phyloP scores from a whole-genome alignment of 2,797 vertebrate species.

The Micromesistius poutassou region DNA sequence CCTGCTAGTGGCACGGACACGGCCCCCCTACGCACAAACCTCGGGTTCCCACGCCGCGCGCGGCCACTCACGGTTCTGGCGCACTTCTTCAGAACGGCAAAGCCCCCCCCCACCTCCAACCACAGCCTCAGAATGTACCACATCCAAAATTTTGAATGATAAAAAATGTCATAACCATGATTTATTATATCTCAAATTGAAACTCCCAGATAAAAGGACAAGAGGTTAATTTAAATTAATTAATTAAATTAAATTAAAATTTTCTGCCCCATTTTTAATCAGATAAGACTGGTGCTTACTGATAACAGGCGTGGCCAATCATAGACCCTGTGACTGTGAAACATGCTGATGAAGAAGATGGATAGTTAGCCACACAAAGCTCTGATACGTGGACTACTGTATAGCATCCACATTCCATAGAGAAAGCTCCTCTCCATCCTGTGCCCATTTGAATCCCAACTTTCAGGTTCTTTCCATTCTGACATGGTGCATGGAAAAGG shows the following conservation, averaged over 20 bases:
- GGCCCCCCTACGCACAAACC: slow-evolving; percentile 23
- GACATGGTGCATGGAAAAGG: no score
- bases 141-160: no score
- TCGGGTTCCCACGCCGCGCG: neutral
- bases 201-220: neutral
- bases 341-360: neutral
- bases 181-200: neutral
- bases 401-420: neutral
- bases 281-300: neutral
- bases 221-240: neutral
- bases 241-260: no score
- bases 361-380: neutral
- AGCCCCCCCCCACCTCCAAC: slow-evolving; percentile 6
- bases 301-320: neutral
- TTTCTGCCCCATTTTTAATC: neutral
- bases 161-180: no score
- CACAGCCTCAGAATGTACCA: slow-evolving; percentile 39
- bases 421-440: neutral
- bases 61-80: slow-evolving; percentile 16
- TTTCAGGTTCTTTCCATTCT: no score
- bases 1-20: slow-evolving; percentile 16
- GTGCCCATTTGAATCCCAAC: no score
- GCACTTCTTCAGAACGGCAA: slow-evolving; percentile 39
- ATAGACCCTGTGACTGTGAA: neutral
- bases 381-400: neutral